Percentiles rank a stretch among this genome's conserved stretches.
Conservation (phyloP, 1,140 invertebrate genomes). For the Aphaenogaster ashmeadi region DNA sequence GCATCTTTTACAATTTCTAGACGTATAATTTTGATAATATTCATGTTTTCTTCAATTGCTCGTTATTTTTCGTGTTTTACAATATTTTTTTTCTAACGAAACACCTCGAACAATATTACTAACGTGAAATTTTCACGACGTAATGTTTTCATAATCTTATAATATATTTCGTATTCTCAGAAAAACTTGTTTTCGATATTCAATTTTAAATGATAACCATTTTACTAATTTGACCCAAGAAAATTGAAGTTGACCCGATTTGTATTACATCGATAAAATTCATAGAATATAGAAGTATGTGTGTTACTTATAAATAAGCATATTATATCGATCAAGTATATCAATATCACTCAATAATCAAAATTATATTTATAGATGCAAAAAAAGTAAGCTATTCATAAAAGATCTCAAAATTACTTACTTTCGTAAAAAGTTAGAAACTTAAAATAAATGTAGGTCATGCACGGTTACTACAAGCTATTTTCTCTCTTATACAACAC, state of each 20-base stretch:
- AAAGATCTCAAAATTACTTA: background rate
- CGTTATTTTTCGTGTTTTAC: background rate
- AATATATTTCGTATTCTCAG: background rate
- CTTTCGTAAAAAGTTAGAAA: slow-evolving; percentile 7
- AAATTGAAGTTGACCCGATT: background rate
- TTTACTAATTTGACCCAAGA: background rate
- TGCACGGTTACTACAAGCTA: background rate
- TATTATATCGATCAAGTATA: background rate
- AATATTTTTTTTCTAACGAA: no score
- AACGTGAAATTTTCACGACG: background rate
- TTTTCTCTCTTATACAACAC: background rate
- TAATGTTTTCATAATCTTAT: background rate
- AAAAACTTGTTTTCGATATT: background rate
- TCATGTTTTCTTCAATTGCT: background rate
- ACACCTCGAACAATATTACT: background rate
- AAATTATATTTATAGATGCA: background rate
- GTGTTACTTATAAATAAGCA: background rate
- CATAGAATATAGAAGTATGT: background rate
- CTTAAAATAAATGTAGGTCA: slow-evolving; percentile 22
- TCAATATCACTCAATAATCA: background rate
- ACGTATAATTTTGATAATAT: background rate
- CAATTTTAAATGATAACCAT: background rate
- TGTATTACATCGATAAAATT: background rate
- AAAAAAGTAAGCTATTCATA: background rate
- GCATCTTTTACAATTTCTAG: background rate